phyloP scores from a whole-genome alignment of 2,888 invertebrate genomes.

The Lasioglossum pauxillum region DNA sequence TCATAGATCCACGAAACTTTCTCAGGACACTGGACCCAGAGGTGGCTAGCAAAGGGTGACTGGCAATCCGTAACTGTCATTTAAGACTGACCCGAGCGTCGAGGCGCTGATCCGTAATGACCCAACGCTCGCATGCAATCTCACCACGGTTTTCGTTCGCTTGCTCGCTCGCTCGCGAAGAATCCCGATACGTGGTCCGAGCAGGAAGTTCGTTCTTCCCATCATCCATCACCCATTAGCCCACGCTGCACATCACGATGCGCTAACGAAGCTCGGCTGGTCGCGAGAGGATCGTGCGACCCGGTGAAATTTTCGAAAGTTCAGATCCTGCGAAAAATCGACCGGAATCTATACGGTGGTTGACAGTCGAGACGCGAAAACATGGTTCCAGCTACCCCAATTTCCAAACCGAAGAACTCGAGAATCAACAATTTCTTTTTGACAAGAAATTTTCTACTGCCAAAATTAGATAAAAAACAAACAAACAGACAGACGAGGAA shows the following conservation, averaged over 20 bases:
- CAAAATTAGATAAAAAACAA: too few relatives aligned
- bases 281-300: neutral
- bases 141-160: neutral
- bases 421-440: too few relatives aligned
- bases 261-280: conserved; percentile 4
- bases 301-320: neutral
- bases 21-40: neutral
- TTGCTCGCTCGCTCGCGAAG: neutral
- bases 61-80: conserved; percentile 9
- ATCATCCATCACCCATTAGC: conserved; percentile 16
- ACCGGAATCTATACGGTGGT: neutral
- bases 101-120: neutral
- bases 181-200: neutral
- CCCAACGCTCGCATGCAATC: neutral
- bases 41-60: neutral
- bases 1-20: neutral
- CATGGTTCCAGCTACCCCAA: neutral
- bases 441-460: too few relatives aligned
- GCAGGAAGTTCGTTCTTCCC: conserved; percentile 4
- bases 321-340: neutral
- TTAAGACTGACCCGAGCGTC: neutral
- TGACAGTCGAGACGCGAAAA: conserved; percentile 50
- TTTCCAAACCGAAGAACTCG: too few relatives aligned
- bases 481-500: too few relatives aligned
- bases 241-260: conserved; percentile 2